Conservation (phyloP, 2,113 vertebrate genomes). For the Leptodactylus fuscus region DNA sequence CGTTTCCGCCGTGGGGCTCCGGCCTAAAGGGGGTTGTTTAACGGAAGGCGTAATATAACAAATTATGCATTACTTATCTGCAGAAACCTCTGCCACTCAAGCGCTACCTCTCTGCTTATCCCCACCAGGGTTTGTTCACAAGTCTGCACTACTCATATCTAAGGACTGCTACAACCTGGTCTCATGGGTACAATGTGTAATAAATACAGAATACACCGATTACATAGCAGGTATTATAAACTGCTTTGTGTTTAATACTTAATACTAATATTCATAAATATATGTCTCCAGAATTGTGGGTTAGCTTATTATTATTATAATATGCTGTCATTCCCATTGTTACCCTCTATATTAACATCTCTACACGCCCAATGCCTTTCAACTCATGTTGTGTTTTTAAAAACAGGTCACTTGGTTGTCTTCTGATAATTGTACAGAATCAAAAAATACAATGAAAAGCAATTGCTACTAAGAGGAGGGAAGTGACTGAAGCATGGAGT, state of each 20-base stretch:
- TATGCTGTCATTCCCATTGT: slow-evolving; percentile 21
- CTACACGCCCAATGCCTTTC: not conserved
- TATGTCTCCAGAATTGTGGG: not conserved
- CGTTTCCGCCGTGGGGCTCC: no score
- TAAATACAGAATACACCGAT: not conserved
- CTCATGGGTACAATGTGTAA: no score
- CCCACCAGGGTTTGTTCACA: no score
- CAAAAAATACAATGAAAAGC: slow-evolving; percentile 14
- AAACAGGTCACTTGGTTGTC: slow-evolving; percentile 2
- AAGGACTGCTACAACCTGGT: no score
- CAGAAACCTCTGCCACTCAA: no score
- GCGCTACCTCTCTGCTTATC: no score
- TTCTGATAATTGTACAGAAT: slow-evolving; percentile 18
- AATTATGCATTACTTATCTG: no score
- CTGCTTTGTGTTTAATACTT: not conserved
- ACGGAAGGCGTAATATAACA: no score
- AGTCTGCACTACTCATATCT: no score
- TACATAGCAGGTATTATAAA: not conserved
- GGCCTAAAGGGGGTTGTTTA: no score
- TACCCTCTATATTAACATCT: not conserved
- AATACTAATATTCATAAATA: slow-evolving; percentile 10
- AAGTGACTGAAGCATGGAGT: slow-evolving; percentile 12
- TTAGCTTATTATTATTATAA: not conserved
- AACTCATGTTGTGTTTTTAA: not conserved
- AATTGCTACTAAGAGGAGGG: not conserved